phyloP scores from a whole-genome alignment of 2,113 vertebrate species.

The Phasianus colchicus region DNA sequence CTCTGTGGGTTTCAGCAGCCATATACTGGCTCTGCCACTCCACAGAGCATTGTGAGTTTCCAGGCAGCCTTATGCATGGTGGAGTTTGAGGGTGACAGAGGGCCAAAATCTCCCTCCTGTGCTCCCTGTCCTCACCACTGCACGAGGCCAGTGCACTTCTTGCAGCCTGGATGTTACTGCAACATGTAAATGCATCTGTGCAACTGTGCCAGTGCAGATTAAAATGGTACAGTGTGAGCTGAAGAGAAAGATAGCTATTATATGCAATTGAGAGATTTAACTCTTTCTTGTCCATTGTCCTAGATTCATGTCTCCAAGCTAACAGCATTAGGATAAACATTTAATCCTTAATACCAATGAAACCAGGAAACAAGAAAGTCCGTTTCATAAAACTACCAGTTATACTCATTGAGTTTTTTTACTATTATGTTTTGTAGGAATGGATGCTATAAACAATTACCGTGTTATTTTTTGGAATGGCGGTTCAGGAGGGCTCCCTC shows the following conservation, averaged over 20 bases:
- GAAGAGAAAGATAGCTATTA: not conserved
- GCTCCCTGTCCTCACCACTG: not conserved
- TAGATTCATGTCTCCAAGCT: not conserved
- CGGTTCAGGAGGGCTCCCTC: conserved; percentile 73
- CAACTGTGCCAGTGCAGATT: not conserved
- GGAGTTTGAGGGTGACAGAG: not conserved
- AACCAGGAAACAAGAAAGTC: not conserved
- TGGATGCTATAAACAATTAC: conserved; percentile 10
- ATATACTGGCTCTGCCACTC: not conserved
- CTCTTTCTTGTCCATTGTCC: not conserved
- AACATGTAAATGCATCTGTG: not conserved
- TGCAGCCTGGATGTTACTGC: not conserved
- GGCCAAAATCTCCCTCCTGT: not conserved
- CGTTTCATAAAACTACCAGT: not conserved
- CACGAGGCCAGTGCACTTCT: not conserved
- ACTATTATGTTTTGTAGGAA: conserved; percentile 49
- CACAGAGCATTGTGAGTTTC: not conserved
- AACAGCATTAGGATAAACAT: not conserved
- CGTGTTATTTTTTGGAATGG: conserved; percentile 76
- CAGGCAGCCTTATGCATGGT: not conserved
- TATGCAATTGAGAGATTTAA: not conserved
- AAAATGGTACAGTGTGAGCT: not conserved
- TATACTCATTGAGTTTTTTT: not conserved
- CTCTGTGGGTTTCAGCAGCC: not conserved
- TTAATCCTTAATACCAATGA: not conserved